Conservation (phyloP, 2,797 vertebrate species). For the Poeciliopsis presidionis region DNA sequence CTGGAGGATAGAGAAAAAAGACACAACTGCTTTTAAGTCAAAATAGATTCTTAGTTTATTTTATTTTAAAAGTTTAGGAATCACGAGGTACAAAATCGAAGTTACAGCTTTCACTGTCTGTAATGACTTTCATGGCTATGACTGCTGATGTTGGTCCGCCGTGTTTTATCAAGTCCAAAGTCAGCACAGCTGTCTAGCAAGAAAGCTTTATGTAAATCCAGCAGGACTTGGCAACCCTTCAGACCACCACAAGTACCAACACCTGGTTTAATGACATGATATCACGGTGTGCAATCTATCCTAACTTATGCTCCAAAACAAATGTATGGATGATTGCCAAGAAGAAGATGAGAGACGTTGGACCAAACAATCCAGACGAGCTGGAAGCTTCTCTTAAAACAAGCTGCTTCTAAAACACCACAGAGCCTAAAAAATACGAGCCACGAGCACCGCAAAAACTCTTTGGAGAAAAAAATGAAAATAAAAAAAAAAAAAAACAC, state of each 20-base stretch:
- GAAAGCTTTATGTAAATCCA: neutral
- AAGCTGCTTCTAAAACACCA: neutral
- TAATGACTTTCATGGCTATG: neutral
- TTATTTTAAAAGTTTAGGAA: neutral
- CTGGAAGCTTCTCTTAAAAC: neutral
- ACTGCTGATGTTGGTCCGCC: neutral
- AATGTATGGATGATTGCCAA: neutral
- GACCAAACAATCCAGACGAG: neutral
- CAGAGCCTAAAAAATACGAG: neutral
- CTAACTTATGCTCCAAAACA: neutral
- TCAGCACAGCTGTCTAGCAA: neutral
- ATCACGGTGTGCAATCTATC: neutral
- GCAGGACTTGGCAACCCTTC: neutral
- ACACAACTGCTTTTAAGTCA: neutral
- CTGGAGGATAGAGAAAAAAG: neutral
- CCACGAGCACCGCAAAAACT: too few species aligned
- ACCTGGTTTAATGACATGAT: neutral
- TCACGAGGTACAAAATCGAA: neutral
- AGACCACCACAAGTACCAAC: neutral
- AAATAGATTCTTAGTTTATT: too few species aligned
- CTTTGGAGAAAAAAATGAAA: too few species aligned
- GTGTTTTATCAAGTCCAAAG: too few species aligned
- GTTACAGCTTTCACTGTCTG: neutral
- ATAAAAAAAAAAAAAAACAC: neutral
- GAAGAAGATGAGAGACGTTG: neutral